A percentile compares a stretch with the other conserved stretches of the same genome.
Evolutionary conservation across 2,113 vertebrate genomes (phyloP).

Genomic region (Ondatra zibethicus): DNA sequence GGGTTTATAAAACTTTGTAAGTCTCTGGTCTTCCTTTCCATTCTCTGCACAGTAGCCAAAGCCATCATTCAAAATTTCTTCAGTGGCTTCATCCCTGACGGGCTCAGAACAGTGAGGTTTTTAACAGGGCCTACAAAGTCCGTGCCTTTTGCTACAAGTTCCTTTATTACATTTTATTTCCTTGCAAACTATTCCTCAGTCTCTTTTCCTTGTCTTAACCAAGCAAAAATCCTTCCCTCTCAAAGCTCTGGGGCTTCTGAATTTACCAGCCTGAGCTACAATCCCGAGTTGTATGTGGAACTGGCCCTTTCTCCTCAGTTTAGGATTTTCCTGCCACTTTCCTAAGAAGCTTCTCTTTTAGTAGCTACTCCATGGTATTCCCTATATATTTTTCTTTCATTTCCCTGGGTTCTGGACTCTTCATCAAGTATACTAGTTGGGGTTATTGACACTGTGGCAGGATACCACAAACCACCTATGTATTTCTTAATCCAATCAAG

Average conservation of each 20-base stretch:
- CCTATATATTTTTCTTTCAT: not conserved
- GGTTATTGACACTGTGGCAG: not conserved
- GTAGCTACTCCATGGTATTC: not conserved
- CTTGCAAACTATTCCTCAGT: not conserved
- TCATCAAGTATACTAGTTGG: not conserved
- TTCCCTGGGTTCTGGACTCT: conserved; percentile 11
- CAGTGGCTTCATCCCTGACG: not conserved
- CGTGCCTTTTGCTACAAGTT: not conserved
- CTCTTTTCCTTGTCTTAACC: not conserved
- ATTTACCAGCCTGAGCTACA: not conserved
- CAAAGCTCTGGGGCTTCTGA: not conserved
- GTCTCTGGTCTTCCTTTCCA: not conserved
- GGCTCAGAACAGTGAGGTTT: not conserved
- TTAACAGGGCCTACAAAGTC: not conserved
- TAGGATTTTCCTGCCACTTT: not conserved
- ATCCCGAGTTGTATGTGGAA: not conserved
- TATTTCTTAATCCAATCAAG: not conserved
- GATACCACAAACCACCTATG: not conserved
- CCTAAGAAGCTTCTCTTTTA: not conserved
- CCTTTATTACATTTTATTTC: not conserved
- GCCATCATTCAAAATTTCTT: not conserved
- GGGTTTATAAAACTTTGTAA: not conserved
- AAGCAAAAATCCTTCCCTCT: not conserved
- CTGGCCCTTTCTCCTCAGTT: not conserved
- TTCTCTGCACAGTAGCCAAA: not conserved